Conservation (phyloP, 2,888 invertebrate genomes). For the Elysia crispata region DNA sequence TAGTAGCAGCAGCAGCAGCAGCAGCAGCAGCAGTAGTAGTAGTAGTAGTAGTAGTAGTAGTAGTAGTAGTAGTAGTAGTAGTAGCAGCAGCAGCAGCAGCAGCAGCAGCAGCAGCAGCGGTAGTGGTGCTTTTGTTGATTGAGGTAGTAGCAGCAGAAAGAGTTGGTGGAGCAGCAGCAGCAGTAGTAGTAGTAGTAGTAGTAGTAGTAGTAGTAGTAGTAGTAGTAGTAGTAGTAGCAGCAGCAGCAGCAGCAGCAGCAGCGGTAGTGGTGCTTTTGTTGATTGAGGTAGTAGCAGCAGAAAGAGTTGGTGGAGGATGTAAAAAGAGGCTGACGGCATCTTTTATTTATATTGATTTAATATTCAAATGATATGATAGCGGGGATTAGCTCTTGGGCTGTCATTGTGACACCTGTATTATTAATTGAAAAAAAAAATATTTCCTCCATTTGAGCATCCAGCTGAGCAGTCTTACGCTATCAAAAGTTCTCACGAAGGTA, state of each 20-base stretch:
- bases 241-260: background rate
- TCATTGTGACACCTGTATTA: no score
- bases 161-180: background rate
- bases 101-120: background rate
- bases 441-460: no score
- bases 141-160: no score
- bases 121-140: background rate
- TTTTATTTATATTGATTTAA: no score
- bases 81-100: background rate
- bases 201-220: constrained; percentile 1
- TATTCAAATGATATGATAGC: no score
- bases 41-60: constrained; percentile 9
- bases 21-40: background rate
- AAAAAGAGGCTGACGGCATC: no score
- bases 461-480: no score
- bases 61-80: constrained; percentile 9
- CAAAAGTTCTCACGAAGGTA: no score
- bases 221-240: background rate
- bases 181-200: constrained; percentile 1
- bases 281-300: background rate
- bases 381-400: no score
- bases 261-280: background rate
- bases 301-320: no score
- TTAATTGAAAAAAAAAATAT: no score
- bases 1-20: background rate